Evolutionary conservation across 2,888 invertebrate genomes (phyloP), one percentile per base, ranked within the genome.

Genomic region (Gastracanthus pulcherrimus): DNA sequence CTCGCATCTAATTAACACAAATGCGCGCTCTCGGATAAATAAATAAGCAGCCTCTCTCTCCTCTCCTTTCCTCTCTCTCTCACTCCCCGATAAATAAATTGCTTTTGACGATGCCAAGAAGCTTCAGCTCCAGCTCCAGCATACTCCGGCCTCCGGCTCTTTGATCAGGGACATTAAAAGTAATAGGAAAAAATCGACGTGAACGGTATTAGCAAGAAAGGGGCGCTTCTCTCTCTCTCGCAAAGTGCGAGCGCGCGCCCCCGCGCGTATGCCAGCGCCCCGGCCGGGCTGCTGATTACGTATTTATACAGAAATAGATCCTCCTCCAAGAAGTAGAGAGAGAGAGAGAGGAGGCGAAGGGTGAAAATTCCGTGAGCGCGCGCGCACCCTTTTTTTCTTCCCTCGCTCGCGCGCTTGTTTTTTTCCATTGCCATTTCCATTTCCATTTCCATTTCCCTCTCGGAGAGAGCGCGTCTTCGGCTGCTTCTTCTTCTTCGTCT

Each of bases 221-320:
- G 38, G n/a, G 29, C 11, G 23, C 16, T 34, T n/a, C 16, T 45
- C 45, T 45, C 16, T n/a, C 16, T n/a, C 16, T 16, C 45, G 16
- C 5, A 29, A 67, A 38, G 36, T 34, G 45, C 66, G n/a, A n/a
- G n/a, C n/a, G n/a, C n/a, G n/a, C n/a, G n/a, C n/a, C n/a, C n/a
- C n/a, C n/a, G n/a, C n/a, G n/a, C n/a, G n/a, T n/a, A n/a, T n/a
- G n/a, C n/a, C n/a, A n/a, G n/a, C n/a, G n/a, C n/a, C n/a, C n/a
- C n/a, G n/a, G n/a, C n/a, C n/a, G n/a, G n/a, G 64, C 70, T 72
- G 72, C 82, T 82, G 79, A 84, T 81, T 82, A 84, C 81, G 81
- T 82, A 84, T 81, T 82, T 82, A 79, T 81, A 81, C 75, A 38
- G 81, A 81, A 82, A 82, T 80, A 80, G 80, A 80, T 83, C 80